A percentile compares a stretch with the other conserved stretches of the same genome.
Evolutionary conservation across 2,113 vertebrate genomes (phyloP).

Genomic region (Eonycteris spelaea): DNA sequence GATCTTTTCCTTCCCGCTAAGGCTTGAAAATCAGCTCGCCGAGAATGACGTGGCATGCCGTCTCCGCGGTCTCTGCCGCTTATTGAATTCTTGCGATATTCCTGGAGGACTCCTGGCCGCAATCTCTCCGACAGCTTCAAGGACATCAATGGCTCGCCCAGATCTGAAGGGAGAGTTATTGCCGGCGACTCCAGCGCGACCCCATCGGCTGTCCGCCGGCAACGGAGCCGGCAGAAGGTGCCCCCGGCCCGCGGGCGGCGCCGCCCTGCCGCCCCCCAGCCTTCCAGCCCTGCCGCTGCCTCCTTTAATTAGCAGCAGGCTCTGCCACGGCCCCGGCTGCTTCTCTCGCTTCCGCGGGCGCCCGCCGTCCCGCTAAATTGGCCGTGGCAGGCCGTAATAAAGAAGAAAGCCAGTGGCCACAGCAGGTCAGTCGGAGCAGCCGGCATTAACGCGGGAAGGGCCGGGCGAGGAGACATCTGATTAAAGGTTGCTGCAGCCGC

Average conservation of each 20-base stretch:
- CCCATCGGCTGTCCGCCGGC: not conserved
- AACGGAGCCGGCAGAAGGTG: not conserved
- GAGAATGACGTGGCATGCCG: rapidly evolving
- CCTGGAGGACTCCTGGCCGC: not conserved
- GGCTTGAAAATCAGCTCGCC: not conserved
- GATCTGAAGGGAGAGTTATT: not conserved
- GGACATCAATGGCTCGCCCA: rapidly evolving
- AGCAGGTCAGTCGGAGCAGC: not conserved
- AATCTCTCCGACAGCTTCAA: not conserved
- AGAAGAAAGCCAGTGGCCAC: not conserved
- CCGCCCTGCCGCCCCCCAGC: rapidly evolving
- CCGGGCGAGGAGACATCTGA: not conserved
- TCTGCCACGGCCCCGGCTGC: not conserved
- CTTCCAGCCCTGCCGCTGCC: not conserved
- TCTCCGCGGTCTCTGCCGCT: not conserved
- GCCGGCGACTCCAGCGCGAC: not conserved
- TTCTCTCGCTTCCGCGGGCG: not conserved
- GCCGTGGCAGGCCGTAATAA: not conserved
- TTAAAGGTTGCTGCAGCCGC: not conserved
- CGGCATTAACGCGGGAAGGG: not conserved
- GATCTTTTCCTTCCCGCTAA: not conserved
- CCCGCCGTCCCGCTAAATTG: not conserved
- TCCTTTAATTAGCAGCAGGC: not conserved
- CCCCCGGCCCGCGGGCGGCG: conserved; percentile 24
- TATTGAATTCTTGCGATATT: not conserved